phyloP scores from a whole-genome alignment of 2,113 vertebrate genomes.

The Chionis minor region DNA sequence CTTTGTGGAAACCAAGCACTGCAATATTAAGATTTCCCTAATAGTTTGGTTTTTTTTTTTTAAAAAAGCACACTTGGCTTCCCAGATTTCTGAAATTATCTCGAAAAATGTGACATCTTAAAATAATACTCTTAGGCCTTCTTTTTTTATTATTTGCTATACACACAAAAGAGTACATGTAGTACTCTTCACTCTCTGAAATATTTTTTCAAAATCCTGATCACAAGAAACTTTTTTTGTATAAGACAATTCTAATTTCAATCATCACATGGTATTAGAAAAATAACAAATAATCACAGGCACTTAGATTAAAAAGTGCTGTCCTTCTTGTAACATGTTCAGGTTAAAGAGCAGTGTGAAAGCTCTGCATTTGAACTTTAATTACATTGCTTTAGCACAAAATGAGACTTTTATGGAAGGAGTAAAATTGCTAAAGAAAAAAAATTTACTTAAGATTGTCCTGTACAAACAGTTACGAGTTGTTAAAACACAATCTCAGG shows the following conservation, averaged over 20 bases:
- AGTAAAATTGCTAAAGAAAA: background rate
- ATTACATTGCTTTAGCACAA: background rate
- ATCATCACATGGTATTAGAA: background rate
- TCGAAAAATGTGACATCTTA: background rate
- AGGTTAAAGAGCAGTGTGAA: background rate
- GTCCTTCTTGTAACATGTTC: background rate
- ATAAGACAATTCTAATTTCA: background rate
- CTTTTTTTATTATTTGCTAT: background rate
- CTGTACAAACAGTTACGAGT: background rate
- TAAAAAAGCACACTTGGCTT: background rate
- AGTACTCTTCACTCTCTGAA: background rate
- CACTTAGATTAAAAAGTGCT: background rate
- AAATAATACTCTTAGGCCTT: background rate
- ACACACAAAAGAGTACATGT: background rate
- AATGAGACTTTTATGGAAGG: background rate
- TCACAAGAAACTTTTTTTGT: background rate
- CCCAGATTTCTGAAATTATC: background rate
- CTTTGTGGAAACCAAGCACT: background rate
- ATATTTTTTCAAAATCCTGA: background rate
- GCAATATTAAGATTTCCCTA: background rate
- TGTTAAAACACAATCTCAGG: background rate
- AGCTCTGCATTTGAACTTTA: background rate
- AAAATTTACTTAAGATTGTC: background rate
- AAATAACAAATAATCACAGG: background rate
- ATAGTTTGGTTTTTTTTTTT: no score